Base-by-base conservation (phyloP, 2,888 invertebrate species). In the Eristalinus aeneus region DNA sequence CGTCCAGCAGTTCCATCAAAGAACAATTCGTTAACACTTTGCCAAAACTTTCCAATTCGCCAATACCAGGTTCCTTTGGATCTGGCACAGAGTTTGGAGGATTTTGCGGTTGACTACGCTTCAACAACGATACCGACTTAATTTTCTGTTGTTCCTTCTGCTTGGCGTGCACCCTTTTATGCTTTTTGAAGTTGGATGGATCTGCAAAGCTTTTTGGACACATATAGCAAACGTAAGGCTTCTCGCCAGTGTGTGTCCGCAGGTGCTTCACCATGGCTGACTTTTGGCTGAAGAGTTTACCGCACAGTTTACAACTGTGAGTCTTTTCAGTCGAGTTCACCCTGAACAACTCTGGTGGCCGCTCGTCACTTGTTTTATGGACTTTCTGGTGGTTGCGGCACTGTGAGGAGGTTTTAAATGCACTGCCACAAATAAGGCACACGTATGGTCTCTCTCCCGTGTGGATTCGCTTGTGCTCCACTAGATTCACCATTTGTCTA, bases 391-490 rank as follows among this genome's bases (percentile, higher is more conserved):
- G 87, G 9, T 34, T 8, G 2, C 61, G 78, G 34, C 76, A 78
- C 39, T 84, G 87, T 0, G 87, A 87, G 10, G 83, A 75, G 2
- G 87, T 87, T 23, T 64, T 71, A 22, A 87, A 87, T 1, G 87
- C 31, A 9, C 53, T 27, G 4, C 83, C 78, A 20, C 87, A 87
- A 1, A 65, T 75, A 1, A 79, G 63, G 23, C 87, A 87, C 0
- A 75, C 78, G 11, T 34, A 83, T 2, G 87, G 83, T 5, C 83
- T 71, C 96, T 83, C 96, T 0, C 96, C 96, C 0, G 94, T 96
- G 92, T 97, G 97, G 89, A 96, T 96, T 75, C 97, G 94, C 91
- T 94, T 94, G 92, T 97, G 97, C 89, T 96, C 96, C 54, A 94
- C 94, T 76, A 96, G 93, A 93, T 97, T 97, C 75, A 96, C 96